A percentile compares a stretch with the other conserved stretches of the same genome.
These are phyloP conservation scores for Lepidonotus clava DNA, from an alignment of 2,888 invertebrate species.

Conservation along the genomic window DNA sequence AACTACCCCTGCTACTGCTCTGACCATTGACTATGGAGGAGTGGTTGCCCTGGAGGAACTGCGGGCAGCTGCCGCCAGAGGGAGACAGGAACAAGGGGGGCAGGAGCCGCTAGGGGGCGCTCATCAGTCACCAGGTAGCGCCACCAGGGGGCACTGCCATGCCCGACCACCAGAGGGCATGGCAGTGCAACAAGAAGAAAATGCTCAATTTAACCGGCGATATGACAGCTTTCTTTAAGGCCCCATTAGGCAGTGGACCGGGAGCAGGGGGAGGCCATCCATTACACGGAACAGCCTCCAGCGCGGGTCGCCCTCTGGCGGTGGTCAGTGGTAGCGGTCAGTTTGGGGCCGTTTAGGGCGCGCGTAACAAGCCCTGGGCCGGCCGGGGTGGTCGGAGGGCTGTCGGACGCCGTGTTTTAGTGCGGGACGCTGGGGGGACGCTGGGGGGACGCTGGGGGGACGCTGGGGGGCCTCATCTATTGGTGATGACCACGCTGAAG, in stretches of 20 bases:
- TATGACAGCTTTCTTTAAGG: constrained; percentile 49
- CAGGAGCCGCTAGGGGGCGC: background rate
- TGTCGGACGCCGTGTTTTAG: background rate
- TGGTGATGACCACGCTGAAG: constrained; percentile 39
- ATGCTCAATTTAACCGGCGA: constrained; percentile 50
- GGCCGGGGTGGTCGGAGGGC: background rate
- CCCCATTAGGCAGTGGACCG: constrained; percentile 34
- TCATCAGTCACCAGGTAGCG: background rate
- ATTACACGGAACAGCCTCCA: background rate
- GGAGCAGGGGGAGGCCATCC: constrained; percentile 22
- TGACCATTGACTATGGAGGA: background rate
- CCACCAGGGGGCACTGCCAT: background rate
- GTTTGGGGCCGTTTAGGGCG: background rate
- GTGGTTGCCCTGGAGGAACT: background rate
- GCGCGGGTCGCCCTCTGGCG: background rate
- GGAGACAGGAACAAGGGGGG: background rate
- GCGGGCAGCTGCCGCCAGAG: background rate
- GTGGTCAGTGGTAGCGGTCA: background rate
- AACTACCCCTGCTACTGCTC: background rate
- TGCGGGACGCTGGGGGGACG: no score
- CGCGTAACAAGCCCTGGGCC: background rate
- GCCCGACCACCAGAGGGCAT: no score
- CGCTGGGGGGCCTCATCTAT: constrained; percentile 46
- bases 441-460: no score
- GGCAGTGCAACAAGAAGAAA: no score